Percentiles rank a stretch among this genome's conserved stretches.
These are phyloP conservation scores for Drosophila trapezifrons DNA, from an alignment of 1,140 invertebrate genomes.

Conservation along the genomic window DNA sequence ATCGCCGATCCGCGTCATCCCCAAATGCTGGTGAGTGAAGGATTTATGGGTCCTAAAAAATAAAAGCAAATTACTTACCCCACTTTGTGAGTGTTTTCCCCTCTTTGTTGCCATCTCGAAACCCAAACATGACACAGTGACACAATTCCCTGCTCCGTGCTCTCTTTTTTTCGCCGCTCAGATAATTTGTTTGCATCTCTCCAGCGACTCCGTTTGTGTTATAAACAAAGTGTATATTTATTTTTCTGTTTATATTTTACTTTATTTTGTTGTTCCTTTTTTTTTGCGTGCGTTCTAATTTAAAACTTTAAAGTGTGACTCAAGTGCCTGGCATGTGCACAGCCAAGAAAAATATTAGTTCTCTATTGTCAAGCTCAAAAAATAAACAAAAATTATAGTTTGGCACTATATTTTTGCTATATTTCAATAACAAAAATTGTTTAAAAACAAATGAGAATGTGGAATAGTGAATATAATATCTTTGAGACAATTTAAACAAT, in stretches of 20 bases:
- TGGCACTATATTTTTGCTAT: neutral
- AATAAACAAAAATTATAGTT: neutral
- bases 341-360: constrained; percentile 1
- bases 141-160: constrained; percentile 39
- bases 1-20: neutral
- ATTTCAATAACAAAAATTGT: neutral
- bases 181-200: constrained; percentile 38
- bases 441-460: too few relatives aligned
- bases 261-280: neutral
- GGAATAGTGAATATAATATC: too few relatives aligned
- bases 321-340: constrained; percentile 8
- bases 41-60: constrained; percentile 4
- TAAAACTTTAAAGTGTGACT: constrained; percentile 6
- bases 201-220: constrained; percentile 9
- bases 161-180: constrained; percentile 2
- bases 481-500: too few relatives aligned
- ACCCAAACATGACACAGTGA: constrained; percentile 66
- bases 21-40: constrained; percentile 26
- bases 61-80: constrained; percentile 8
- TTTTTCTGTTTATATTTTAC: neutral
- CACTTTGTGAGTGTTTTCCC: constrained; percentile 12
- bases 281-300: constrained; percentile 28
- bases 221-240: constrained; percentile 14
- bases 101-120: constrained; percentile 18
- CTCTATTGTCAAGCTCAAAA: neutral